These are phyloP conservation scores for Phenganax marumi DNA, from an alignment of 92 coral and sea anemone species.

Conservation along the genomic window DNA sequence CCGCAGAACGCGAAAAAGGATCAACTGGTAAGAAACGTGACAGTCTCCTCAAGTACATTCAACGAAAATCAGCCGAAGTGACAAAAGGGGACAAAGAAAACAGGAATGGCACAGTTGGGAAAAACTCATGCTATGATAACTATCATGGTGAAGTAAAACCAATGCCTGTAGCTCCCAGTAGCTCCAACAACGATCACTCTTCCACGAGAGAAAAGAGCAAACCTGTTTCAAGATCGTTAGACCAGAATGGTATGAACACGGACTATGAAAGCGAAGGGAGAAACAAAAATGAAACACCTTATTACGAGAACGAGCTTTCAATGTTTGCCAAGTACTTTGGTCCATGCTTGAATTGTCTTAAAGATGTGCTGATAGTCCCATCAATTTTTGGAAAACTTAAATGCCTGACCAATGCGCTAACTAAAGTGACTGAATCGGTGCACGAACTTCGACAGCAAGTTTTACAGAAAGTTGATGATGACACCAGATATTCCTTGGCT, in stretches of 20 bases:
- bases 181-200: neutral
- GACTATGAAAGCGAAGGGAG: neutral
- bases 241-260: neutral
- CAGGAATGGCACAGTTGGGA: neutral
- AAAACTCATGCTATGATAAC: neutral
- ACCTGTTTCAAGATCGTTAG: neutral
- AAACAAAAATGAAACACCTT: neutral
- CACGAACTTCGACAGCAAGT: conserved; percentile 74
- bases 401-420: conserved; percentile 79
- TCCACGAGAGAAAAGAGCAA: neutral
- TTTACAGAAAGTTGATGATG: conserved; percentile 43
- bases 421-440: conserved; percentile 79
- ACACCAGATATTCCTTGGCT: conserved; percentile 68
- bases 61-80: conserved; percentile 8
- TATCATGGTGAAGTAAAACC: neutral
- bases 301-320: conserved; percentile 41
- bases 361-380: conserved; percentile 69
- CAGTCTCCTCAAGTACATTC: neutral
- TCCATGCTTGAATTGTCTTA: conserved; percentile 77
- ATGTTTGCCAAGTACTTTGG: conserved; percentile 95
- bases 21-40: neutral
- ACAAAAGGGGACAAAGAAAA: neutral
- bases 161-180: neutral
- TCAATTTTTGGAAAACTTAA: conserved; percentile 79
- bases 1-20: neutral